These are phyloP conservation scores for Stichopus chloronotus DNA, from an alignment of 35 echinoderm and acorn worm species.

Conservation along the genomic window DNA sequence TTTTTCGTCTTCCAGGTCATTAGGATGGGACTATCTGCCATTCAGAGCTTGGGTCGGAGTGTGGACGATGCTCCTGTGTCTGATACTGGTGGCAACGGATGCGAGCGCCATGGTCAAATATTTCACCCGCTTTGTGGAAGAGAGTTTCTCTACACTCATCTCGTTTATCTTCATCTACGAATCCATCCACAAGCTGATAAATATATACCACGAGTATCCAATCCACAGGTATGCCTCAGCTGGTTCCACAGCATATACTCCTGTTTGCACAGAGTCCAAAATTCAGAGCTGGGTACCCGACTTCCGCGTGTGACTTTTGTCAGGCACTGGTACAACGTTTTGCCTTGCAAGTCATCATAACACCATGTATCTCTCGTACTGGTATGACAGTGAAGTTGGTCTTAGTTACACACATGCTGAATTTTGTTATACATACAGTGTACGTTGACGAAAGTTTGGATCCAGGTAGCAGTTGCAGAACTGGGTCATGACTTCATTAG, in stretches of 20 bases:
- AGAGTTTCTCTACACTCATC: slow-evolving; percentile 94
- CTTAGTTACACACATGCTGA: too few species aligned
- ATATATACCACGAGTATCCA: slow-evolving; percentile 79
- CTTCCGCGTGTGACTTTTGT: neutral
- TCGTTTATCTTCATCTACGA: slow-evolving; percentile 96
- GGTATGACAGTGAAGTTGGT: too few species aligned
- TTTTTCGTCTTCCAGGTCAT: neutral
- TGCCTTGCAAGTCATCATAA: too few species aligned
- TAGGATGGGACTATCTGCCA: slow-evolving; percentile 73
- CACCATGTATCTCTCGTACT: too few species aligned
- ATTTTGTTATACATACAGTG: too few species aligned
- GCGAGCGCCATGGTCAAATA: slow-evolving; percentile 90
- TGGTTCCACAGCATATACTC: too few species aligned
- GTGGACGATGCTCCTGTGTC: slow-evolving; percentile 74
- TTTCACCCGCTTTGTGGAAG: slow-evolving; percentile 95
- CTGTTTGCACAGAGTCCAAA: too few species aligned
- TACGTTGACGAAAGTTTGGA: too few species aligned
- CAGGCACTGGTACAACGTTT: neutral
- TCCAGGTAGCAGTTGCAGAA: too few species aligned
- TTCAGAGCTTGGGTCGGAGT: slow-evolving; percentile 91
- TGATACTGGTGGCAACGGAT: slow-evolving; percentile 83
- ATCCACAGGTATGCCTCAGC: slow-evolving; percentile 56
- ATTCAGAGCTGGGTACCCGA: too few species aligned
- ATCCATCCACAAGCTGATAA: slow-evolving; percentile 75
- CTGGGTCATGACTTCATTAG: too few species aligned